Evolutionary conservation across 2,888 invertebrate species (phyloP), one percentile per base, ranked within the genome.

Genomic region (Tetragonisca angustula): DNA sequence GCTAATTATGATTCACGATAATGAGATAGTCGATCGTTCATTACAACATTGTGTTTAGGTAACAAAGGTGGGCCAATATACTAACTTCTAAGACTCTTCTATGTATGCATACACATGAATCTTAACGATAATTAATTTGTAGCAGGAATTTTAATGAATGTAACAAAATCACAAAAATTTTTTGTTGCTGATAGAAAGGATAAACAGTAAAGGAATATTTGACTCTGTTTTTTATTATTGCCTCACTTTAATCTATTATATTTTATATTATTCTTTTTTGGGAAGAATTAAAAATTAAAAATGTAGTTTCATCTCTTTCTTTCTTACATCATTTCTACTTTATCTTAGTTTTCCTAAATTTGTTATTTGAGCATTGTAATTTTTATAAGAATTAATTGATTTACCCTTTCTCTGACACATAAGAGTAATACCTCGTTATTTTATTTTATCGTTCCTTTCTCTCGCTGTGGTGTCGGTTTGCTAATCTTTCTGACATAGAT

Each of bases 401-500:
- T 9, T 52, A 19, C 21, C 9, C 21, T 54, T 54, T 17, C 17
- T 19, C 19, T 61, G 27, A 4, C 27, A 11, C 9, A 43, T 43
- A 32, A 24, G n/a, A 56, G n/a, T n/a, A 27, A 61, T 19, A 19
- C 4, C 19, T 61, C 19, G 56, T 56, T 50, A n/a, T 27, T 50
- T 65, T 43, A 56, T 56, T 69, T 73, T 32, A 49, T 50, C 61
- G 52, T 75, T 67, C 32, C 83, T 83, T 82, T 83, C 75, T n/a
- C 68, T 64, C 52, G 56, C 4, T 15, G 19, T 64, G 4, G 43
- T 77, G 62, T 71, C 75, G 67, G 67, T 64, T 64, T n/a, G 76
- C 54, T 64, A 71, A 75, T 82, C 78, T 62, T 78, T 43, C 21
- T 64, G 62, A 43, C 78, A 82, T 49, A 68, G 72, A 84, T 84